Conservation (phyloP, 2,113 vertebrate genomes). For the Sula dactylatra region DNA sequence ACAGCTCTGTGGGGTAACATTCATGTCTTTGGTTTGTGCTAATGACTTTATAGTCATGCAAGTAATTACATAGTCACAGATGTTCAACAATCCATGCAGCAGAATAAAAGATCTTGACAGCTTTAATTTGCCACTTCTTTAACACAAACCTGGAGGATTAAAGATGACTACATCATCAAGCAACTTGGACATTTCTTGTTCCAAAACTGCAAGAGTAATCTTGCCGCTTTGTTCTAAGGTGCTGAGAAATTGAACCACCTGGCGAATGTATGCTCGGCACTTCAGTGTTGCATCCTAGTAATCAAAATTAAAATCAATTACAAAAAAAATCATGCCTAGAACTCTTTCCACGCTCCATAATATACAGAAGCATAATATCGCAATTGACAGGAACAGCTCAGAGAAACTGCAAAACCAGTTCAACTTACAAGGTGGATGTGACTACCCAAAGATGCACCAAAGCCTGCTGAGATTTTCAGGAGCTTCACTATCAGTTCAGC, state of each 20-base stretch:
- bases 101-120: neutral
- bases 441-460: slow-evolving; percentile 74
- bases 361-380: neutral
- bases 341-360: neutral
- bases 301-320: neutral
- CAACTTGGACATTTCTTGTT: slow-evolving; percentile 86
- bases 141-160: slow-evolving; percentile 85
- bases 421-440: slow-evolving; percentile 82
- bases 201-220: slow-evolving; percentile 81
- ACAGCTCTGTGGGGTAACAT: neutral
- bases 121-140: neutral
- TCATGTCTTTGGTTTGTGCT: neutral
- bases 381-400: neutral
- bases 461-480: slow-evolving; percentile 88
- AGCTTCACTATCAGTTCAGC: slow-evolving; percentile 84
- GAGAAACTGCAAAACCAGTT: neutral
- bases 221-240: slow-evolving; percentile 87
- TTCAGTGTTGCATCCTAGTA: slow-evolving; percentile 83
- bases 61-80: neutral
- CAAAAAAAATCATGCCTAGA: no score
- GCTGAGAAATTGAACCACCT: slow-evolving; percentile 86
- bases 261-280: slow-evolving; percentile 76
- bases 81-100: neutral
- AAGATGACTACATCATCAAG: slow-evolving; percentile 88
- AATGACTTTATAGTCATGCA: neutral